A percentile compares a stretch with the other conserved stretches of the same genome.
Conservation (phyloP, 2,888 invertebrate genomes). For the Beris morrisii region DNA sequence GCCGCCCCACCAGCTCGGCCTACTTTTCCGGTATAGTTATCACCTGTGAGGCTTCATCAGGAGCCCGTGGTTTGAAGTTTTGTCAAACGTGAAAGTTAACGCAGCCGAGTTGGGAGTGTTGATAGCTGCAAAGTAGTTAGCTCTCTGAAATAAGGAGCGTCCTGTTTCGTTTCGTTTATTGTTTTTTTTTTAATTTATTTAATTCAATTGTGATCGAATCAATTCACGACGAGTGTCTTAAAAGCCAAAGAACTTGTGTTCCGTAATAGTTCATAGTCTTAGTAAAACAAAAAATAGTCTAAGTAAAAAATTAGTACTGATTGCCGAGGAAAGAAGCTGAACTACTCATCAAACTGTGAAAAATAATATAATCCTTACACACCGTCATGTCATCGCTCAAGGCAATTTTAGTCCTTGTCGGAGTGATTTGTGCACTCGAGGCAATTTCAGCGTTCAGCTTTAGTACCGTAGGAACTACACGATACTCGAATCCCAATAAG, state of each 20-base stretch:
- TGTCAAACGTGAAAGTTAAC: constrained; percentile 27
- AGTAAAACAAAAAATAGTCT: no score
- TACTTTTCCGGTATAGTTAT: neutral
- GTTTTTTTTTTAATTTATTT: no score
- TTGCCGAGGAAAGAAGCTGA: no score
- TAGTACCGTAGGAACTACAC: constrained; percentile 5
- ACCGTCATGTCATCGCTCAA: constrained; percentile 8
- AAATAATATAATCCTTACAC: no score
- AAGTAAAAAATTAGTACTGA: no score
- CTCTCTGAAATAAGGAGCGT: no score
- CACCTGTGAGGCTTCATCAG: constrained; percentile 27
- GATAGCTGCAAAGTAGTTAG: no score
- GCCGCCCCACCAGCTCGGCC: constrained; percentile 10
- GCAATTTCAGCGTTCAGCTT: constrained; percentile 14
- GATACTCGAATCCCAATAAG: no score
- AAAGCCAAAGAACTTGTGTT: no score
- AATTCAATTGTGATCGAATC: neutral
- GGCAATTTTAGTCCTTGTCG: constrained; percentile 5
- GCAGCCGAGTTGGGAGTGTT: constrained; percentile 19
- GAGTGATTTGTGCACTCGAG: constrained; percentile 6
- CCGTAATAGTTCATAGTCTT: no score
- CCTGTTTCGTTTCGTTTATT: no score
- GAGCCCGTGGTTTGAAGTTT: constrained; percentile 10
- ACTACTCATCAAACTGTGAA: no score
- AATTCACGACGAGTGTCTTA: neutral